These are phyloP conservation scores for Gymnocheta viridis DNA, from an alignment of 2,888 invertebrate genomes.

Conservation along the genomic window DNA sequence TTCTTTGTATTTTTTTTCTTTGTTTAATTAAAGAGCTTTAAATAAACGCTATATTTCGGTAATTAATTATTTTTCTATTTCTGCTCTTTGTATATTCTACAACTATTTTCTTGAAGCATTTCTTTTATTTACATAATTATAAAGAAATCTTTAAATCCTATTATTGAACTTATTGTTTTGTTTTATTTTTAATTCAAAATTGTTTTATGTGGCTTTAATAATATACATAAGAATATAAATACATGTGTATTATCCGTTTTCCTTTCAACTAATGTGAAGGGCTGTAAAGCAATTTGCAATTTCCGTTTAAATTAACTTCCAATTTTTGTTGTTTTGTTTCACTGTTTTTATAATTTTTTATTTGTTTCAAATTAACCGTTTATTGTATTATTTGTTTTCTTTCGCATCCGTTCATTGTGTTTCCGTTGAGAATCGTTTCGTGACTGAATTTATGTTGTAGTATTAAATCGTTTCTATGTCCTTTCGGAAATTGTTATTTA, in stretches of 20 bases:
- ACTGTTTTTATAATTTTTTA: not conserved
- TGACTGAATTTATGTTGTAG: slow-evolving; percentile 60
- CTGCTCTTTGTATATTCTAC: not conserved
- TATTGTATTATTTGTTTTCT: not conserved
- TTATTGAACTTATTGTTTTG: not conserved
- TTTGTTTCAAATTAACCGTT: slow-evolving; percentile 26
- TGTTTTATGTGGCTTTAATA: not conserved
- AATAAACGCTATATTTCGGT: slow-evolving; percentile 16
- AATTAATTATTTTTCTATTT: slow-evolving; percentile 15
- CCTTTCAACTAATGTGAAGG: not conserved
- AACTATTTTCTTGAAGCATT: not conserved
- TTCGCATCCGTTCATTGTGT: slow-evolving; percentile 47
- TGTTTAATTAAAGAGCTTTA: slow-evolving; percentile 11
- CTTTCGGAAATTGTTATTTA: slow-evolving; percentile 52
- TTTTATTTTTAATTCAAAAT: not conserved
- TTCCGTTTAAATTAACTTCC: not conserved
- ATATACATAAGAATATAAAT: not conserved
- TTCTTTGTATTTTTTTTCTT: slow-evolving; percentile 8
- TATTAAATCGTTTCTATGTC: slow-evolving; percentile 53
- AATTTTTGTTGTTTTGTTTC: not conserved
- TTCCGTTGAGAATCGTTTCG: slow-evolving; percentile 69
- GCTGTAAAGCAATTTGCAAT: not conserved
- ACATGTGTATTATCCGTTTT: not conserved
- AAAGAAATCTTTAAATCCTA: too few relatives aligned
- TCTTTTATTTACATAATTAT: not conserved